Evolutionary conservation across 2,888 invertebrate genomes (phyloP).

Genomic region (Crepidodera aurea): DNA sequence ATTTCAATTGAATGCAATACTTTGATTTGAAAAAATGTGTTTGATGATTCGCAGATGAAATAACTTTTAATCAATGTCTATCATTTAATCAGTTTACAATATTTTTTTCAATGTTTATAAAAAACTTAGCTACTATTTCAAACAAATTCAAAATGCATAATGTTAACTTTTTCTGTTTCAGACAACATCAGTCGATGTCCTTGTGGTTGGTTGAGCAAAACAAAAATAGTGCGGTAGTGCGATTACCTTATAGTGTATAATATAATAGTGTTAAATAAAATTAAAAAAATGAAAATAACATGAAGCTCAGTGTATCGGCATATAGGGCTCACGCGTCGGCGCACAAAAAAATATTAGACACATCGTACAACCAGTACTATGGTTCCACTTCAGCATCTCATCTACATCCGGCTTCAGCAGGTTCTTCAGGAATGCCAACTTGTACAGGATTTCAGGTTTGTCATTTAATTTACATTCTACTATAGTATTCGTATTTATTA

Average conservation of each 20-base stretch:
- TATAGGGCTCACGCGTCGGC: slow-evolving; percentile 89
- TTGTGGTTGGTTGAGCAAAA: neutral
- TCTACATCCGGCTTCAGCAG: slow-evolving; percentile 58
- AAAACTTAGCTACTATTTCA: no score
- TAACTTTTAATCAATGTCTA: no score
- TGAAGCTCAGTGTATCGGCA: slow-evolving; percentile 90
- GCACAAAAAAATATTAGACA: slow-evolving; percentile 85
- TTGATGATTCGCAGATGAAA: no score
- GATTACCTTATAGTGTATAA: slow-evolving; percentile 10
- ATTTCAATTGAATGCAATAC: no score
- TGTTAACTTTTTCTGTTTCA: slow-evolving; percentile 31
- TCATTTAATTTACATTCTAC: no score
- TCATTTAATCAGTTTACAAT: no score
- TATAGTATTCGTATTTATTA: no score
- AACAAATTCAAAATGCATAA: no score
- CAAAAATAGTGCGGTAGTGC: slow-evolving; percentile 36
- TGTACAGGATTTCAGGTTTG: slow-evolving; percentile 65
- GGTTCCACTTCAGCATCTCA: slow-evolving; percentile 74
- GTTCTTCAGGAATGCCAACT: slow-evolving; percentile 59
- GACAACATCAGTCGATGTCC: slow-evolving; percentile 11
- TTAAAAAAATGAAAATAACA: slow-evolving; percentile 54
- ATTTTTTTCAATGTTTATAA: no score
- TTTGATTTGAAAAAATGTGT: no score
- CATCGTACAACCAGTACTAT: slow-evolving; percentile 79
- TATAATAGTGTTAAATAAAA: slow-evolving; percentile 13